These are phyloP conservation scores for Xenops minutus DNA, from an alignment of 2,797 vertebrate genomes.

Conservation along the genomic window DNA sequence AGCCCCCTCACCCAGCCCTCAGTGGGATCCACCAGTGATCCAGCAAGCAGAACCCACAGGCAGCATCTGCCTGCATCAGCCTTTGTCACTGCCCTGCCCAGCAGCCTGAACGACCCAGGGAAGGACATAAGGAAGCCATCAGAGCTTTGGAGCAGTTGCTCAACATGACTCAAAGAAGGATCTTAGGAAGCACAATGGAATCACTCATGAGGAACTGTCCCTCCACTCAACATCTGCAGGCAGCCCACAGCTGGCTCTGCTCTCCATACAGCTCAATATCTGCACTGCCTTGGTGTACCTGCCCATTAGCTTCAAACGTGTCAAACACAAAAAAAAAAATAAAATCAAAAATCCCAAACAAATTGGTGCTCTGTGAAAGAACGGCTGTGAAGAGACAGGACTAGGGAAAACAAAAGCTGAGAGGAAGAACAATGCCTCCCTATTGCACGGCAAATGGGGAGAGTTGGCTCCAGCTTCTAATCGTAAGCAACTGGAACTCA, in stretches of 20 bases:
- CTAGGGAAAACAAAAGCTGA: neutral
- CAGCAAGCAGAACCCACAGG: neutral
- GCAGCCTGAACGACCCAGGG: neutral
- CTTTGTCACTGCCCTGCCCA: neutral
- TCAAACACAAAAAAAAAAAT: neutral
- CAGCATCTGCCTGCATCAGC: neutral
- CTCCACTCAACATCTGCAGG: neutral
- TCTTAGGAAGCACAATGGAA: constrained; percentile 6
- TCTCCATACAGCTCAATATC: neutral
- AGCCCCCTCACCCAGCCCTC: neutral
- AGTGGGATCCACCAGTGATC: neutral
- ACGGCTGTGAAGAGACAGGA: neutral
- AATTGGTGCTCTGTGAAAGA: neutral
- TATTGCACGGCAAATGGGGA: neutral
- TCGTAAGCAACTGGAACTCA: neutral
- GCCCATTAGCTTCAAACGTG: neutral
- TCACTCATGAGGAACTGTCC: neutral
- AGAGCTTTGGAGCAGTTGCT: neutral
- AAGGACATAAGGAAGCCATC: constrained; percentile 36
- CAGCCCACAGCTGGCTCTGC: neutral
- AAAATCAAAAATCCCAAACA: too few relatives aligned
- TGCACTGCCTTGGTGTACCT: neutral
- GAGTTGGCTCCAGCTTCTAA: neutral
- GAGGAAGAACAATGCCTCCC: neutral
- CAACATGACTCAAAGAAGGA: neutral